These are phyloP conservation scores for Thaumetopoea pityocampa DNA, from an alignment of 1,140 invertebrate genomes.

Conservation along the genomic window DNA sequence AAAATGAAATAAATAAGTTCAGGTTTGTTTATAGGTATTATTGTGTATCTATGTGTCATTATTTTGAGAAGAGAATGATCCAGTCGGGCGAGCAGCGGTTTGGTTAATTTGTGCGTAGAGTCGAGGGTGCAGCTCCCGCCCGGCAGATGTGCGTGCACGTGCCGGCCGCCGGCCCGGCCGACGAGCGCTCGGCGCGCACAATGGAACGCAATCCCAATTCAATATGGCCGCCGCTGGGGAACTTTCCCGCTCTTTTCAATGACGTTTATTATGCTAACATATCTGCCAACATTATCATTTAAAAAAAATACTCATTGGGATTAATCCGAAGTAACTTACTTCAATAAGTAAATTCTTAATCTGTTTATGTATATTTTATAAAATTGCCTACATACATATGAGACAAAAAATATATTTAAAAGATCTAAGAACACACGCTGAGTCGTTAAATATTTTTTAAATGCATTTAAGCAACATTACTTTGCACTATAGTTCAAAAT, in stretches of 20 bases:
- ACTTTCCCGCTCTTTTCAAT: slow-evolving; percentile 65
- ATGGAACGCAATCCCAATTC: slow-evolving; percentile 50
- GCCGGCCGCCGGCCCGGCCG: slow-evolving; percentile 37
- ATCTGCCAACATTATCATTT: slow-evolving; percentile 14
- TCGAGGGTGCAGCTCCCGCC: slow-evolving; percentile 52
- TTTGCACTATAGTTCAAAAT: too few relatives aligned
- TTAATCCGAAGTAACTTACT: too few relatives aligned
- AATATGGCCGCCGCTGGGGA: slow-evolving; percentile 53
- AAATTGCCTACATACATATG: too few relatives aligned
- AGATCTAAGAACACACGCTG: too few relatives aligned
- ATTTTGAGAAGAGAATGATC: slow-evolving; percentile 2
- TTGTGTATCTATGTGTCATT: not conserved
- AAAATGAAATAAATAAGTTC: too few relatives aligned
- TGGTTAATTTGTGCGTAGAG: slow-evolving; percentile 14
- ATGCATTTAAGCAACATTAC: too few relatives aligned
- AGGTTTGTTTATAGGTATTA: not conserved
- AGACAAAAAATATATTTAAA: too few relatives aligned
- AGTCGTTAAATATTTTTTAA: too few relatives aligned
- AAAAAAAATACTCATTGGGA: too few relatives aligned
- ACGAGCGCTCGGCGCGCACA: slow-evolving; percentile 53
- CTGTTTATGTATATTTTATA: not conserved
- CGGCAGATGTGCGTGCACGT: slow-evolving; percentile 71
- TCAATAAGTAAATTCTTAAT: too few relatives aligned
- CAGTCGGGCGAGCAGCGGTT: slow-evolving; percentile 8
- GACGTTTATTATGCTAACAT: slow-evolving; percentile 22